Evolutionary conservation across 2,113 vertebrate genomes (phyloP).

Genomic region (Epinephelus lanceolatus): DNA sequence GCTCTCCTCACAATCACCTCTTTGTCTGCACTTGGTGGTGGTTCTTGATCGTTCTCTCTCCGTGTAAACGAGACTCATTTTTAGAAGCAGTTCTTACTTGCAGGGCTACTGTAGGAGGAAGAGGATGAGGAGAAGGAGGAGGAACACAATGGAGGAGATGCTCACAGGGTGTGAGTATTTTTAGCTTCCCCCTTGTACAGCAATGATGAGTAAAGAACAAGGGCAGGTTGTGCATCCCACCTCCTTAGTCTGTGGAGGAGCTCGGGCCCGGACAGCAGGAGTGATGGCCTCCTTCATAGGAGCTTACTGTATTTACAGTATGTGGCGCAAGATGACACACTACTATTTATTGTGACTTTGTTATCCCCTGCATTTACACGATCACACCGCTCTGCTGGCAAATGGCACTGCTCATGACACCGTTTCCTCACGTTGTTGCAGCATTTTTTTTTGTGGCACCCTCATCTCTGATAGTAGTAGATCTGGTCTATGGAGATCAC

Average conservation of each 20-base stretch:
- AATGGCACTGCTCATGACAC: background rate
- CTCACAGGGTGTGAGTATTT: slow-evolving; percentile 75
- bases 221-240: slow-evolving; percentile 67
- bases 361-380: background rate
- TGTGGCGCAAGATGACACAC: slow-evolving; percentile 1
- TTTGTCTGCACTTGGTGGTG: background rate
- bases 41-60: slow-evolving; percentile 27
- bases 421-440: background rate
- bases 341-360: background rate
- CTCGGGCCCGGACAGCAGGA: slow-evolving; percentile 7
- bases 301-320: slow-evolving; percentile 28
- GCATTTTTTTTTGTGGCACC: background rate
- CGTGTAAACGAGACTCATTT: slow-evolving; percentile 49
- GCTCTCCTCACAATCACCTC: background rate
- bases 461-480: background rate
- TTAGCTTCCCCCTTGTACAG: slow-evolving; percentile 70
- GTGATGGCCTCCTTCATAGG: slow-evolving; percentile 8
- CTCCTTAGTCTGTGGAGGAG: slow-evolving; percentile 54
- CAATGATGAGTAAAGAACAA: slow-evolving; percentile 70
- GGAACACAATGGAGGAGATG: slow-evolving; percentile 69
- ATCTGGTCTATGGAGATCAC: background rate
- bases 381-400: background rate
- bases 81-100: slow-evolving; percentile 61
- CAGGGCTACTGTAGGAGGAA: slow-evolving; percentile 67
- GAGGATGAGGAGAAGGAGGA: slow-evolving; percentile 63